Evolutionary conservation across 2,888 invertebrate species (phyloP).

Genomic region (Teleiodes luculella): DNA sequence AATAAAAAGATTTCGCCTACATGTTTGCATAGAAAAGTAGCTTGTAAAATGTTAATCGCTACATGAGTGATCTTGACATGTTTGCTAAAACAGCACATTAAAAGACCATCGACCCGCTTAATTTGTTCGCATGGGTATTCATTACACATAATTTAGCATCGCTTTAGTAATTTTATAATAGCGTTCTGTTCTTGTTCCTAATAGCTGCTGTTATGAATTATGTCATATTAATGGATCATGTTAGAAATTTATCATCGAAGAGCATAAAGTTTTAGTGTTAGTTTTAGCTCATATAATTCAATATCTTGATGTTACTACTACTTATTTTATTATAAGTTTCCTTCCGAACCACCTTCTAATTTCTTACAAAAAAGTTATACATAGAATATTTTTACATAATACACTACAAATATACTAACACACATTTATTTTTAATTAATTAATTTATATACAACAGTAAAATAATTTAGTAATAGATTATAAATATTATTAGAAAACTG

Average conservation of each 20-base stretch:
- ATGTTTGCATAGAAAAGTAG: conserved; percentile 19
- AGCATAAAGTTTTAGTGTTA: no score
- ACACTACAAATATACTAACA: no score
- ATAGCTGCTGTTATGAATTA: conserved; percentile 1
- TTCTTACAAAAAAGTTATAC: no score
- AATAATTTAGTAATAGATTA: no score
- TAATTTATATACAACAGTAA: no score
- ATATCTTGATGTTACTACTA: no score
- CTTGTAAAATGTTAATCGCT: conserved; percentile 33
- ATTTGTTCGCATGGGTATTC: conserved; percentile 12
- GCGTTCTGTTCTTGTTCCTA: conserved; percentile 2
- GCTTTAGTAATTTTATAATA: conserved; percentile 9
- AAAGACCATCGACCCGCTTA: conserved; percentile 44
- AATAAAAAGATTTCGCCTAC: conserved; percentile 14
- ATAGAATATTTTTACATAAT: no score
- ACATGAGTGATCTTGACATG: conserved; percentile 33
- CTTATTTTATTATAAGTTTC: no score
- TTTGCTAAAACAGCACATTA: conserved; percentile 42
- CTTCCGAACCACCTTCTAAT: no score
- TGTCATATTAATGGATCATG: neutral
- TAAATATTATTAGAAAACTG: no score
- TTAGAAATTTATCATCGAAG: neutral
- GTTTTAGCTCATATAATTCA: no score
- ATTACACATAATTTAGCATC: conserved; percentile 4
- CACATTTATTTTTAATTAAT: no score